Conservation (phyloP, 2,797 vertebrate species). For the Poeciliopsis presidionis region DNA sequence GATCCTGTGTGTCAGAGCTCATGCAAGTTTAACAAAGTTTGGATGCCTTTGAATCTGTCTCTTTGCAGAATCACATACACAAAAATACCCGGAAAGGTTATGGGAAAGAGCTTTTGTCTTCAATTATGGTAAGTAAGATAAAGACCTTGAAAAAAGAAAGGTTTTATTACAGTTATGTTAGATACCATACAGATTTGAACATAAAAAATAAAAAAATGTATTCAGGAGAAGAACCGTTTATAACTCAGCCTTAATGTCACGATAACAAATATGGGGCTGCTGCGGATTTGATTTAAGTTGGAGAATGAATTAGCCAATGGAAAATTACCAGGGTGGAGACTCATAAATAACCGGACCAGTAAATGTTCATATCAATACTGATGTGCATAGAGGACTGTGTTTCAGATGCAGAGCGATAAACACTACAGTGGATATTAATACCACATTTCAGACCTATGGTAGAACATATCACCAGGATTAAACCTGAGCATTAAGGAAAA, state of each 20-base stretch:
- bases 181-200: constrained; percentile 7
- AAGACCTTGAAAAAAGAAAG: constrained; percentile 18
- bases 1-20: constrained; percentile 10
- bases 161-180: not conserved
- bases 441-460: not conserved
- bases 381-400: constrained; percentile 24
- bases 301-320: constrained; percentile 39
- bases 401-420: not conserved
- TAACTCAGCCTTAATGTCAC: not conserved
- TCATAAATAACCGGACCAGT: constrained; percentile 64
- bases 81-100: constrained; percentile 61
- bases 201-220: constrained; percentile 3
- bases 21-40: constrained; percentile 15
- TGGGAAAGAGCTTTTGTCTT: constrained; percentile 64
- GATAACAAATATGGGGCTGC: constrained; percentile 25
- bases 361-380: constrained; percentile 53
- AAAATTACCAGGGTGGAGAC: constrained; percentile 55
- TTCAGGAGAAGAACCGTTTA: constrained; percentile 7
- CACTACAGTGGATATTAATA: not conserved
- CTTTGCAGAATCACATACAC: constrained; percentile 54
- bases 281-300: constrained; percentile 29
- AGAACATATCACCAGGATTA: not conserved
- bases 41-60: constrained; percentile 40
- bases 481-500: not conserved
- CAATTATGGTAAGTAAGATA: constrained; percentile 31